Conservation (phyloP, 1,140 invertebrate species). For the Vollenhovia emeryi region DNA sequence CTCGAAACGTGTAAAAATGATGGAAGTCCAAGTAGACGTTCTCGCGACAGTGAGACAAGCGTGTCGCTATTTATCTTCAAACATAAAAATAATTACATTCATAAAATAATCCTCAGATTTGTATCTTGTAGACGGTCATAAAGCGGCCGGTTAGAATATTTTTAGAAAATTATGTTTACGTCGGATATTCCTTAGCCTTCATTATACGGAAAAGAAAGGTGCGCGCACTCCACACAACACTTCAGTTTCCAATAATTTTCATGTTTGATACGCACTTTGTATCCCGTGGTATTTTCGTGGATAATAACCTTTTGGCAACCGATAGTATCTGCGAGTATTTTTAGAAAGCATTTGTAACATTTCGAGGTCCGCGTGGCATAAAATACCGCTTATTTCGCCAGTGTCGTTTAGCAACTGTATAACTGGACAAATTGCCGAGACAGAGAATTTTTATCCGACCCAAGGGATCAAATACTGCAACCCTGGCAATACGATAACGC, state of each 20-base stretch:
- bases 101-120: not conserved
- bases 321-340: conserved; percentile 32
- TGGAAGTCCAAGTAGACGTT: not conserved
- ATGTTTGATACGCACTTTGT: not conserved
- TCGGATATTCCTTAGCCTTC: not conserved
- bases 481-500: not conserved
- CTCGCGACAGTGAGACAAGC: not conserved
- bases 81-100: not conserved
- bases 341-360: not conserved
- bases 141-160: not conserved
- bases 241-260: not conserved
- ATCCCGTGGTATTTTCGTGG: conserved; percentile 7
- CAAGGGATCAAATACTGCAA: not conserved
- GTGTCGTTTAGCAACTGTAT: not conserved
- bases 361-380: not conserved
- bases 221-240: not conserved
- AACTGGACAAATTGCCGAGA: not conserved
- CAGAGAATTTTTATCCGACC: not conserved
- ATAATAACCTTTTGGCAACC: conserved; percentile 40
- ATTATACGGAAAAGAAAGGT: not conserved
- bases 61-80: not conserved
- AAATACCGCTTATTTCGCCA: not conserved
- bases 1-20: not conserved
- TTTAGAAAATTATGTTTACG: not conserved
- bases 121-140: not conserved